These are phyloP conservation scores for Bostrychus sinensis DNA, from an alignment of 2,113 vertebrate genomes.

Conservation along the genomic window DNA sequence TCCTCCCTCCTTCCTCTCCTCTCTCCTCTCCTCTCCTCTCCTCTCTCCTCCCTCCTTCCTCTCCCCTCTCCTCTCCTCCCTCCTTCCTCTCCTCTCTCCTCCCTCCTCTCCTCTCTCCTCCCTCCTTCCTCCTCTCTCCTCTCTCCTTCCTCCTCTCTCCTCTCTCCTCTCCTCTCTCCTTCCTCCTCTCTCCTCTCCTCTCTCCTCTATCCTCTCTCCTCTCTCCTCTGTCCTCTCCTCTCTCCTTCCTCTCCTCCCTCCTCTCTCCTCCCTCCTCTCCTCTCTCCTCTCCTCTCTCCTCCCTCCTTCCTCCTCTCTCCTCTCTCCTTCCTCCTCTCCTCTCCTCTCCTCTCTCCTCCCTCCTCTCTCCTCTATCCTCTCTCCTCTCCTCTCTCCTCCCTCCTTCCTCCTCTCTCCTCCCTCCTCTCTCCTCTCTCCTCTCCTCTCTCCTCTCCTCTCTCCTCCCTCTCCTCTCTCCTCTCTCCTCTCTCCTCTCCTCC, in stretches of 20 bases:
- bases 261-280: constrained; percentile 42
- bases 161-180: constrained; percentile 37
- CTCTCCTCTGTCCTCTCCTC: neutral
- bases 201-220: too few relatives aligned
- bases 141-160: too few relatives aligned
- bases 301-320: neutral
- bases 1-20: constrained; percentile 50
- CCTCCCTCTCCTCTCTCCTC: neutral
- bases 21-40: too few relatives aligned
- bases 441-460: too few relatives aligned
- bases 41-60: neutral
- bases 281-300: too few relatives aligned
- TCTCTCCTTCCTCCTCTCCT: too few relatives aligned
- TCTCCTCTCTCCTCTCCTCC: constrained; percentile 17
- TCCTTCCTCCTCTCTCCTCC: neutral
- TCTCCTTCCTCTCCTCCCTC: neutral
- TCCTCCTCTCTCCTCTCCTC: too few relatives aligned
- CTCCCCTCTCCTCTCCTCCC: constrained; percentile 6
- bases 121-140: neutral
- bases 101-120: neutral
- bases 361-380: too few relatives aligned
- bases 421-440: constrained; percentile 29
- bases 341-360: neutral
- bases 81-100: constrained; percentile 55
- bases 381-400: neutral